Evolutionary conservation across 1,140 invertebrate genomes (phyloP), one percentile per base, ranked within the genome.

Genomic region (Ditylenchus dipsaci): DNA sequence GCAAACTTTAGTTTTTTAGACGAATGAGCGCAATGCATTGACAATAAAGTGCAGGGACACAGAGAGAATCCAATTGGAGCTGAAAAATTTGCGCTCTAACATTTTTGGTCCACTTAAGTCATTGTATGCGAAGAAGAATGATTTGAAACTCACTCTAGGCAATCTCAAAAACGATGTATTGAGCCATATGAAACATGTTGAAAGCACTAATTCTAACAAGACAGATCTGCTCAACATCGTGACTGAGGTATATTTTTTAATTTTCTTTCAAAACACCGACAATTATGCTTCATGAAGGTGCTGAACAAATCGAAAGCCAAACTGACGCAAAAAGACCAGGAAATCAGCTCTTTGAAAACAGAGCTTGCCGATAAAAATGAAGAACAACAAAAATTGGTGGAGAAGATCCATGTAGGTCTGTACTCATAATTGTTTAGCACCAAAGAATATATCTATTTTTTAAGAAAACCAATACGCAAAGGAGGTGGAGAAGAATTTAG

Each of bases 401-500:
- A 33, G 23, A 62, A 26, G 13, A 29, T 27, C 13, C 23, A 17
- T 11, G 8, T 19, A 62, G 60, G 60, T 33, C 11, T 17, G 23
- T 38, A 11, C 11, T 38, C 11, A 38, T 38, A 11, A 26, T 7
- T 5, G 23, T 53, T 53, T 26, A 26, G 23, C 3, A 3, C 49
- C 3, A 21, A 21, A 21, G 43, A n/a, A 45, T 45, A 45, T 45
- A 21, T 53, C 27, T 67, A 56, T 5, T 27, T 19, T 61, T 68
- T 21, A 15, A 68, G 67, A 68, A 57, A 42, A 9, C 42, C 19
- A 27, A 9, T 30, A 17, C 70, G 29, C 27, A 27, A 15, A 29
- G 23, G 60, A 38, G 5, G 66, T 64, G 1, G 77, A 78, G 33
- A 13, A 33, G 21, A 66, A 76, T 38, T 43, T 71, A 17, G 17